A percentile compares a stretch with the other conserved stretches of the same genome.
Conservation (phyloP, 2,113 vertebrate genomes). For the Lichenostomus cassidix region DNA sequence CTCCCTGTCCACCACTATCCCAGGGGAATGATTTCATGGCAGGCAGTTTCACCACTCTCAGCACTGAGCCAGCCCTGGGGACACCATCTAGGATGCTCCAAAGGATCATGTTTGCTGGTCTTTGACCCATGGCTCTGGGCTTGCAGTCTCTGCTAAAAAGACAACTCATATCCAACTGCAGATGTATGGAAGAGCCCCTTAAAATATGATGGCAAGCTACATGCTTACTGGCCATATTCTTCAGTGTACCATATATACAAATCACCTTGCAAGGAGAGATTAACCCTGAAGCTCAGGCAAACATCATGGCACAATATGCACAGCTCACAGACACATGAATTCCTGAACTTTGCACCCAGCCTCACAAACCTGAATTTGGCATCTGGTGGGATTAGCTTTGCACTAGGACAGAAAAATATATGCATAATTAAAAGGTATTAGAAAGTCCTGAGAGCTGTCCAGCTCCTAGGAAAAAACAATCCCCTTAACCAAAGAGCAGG, state of each 20-base stretch:
- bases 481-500: not conserved
- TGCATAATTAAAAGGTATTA: not conserved
- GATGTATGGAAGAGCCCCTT: not conserved
- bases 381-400: not conserved
- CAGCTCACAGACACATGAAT: not conserved
- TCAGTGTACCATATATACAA: not conserved
- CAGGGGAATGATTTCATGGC: not conserved
- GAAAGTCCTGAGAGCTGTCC: not conserved
- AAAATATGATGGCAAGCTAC: not conserved
- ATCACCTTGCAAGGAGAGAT: not conserved
- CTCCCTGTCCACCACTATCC: not conserved
- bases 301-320: not conserved
- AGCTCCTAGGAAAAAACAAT: not conserved
- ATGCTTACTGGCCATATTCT: not conserved
- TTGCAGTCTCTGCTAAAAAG: not conserved
- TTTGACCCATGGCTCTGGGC: not conserved
- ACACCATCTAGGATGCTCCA: not conserved
- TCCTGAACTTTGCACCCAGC: not conserved
- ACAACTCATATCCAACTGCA: accelerated
- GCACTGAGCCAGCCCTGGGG: not conserved
- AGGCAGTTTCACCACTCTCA: not conserved
- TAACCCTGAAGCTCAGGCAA: not conserved
- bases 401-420: not conserved
- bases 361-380: accelerated
- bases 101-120: not conserved